phyloP scores from a whole-genome alignment of 2,888 invertebrate species.

The Synergus umbraculus region DNA sequence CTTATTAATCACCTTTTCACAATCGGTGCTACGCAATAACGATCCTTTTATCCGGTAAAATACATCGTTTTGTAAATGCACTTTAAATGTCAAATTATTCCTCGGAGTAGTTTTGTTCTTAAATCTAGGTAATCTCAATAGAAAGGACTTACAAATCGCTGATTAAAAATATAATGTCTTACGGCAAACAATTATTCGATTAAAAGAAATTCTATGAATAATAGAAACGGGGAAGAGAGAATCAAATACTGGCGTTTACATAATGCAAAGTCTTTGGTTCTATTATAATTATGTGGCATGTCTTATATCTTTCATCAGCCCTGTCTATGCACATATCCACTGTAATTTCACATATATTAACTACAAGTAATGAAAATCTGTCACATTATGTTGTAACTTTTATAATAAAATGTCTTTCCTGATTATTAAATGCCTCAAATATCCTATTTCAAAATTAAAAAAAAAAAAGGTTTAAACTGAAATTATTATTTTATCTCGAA shows the following conservation, averaged over 20 bases:
- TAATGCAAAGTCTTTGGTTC: slow-evolving; percentile 71
- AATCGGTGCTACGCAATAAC: slow-evolving; percentile 66
- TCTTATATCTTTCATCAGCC: slow-evolving; percentile 23
- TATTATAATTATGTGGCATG: slow-evolving; percentile 61
- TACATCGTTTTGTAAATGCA: slow-evolving; percentile 52
- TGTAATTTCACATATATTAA: not conserved
- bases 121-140: slow-evolving; percentile 50
- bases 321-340: slow-evolving; percentile 25
- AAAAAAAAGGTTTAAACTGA: not conserved
- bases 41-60: slow-evolving; percentile 61
- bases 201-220: slow-evolving; percentile 34
- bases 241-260: slow-evolving; percentile 67
- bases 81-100: slow-evolving; percentile 48
- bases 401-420: slow-evolving; percentile 24
- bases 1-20: slow-evolving; percentile 66
- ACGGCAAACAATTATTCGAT: slow-evolving; percentile 48
- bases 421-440: slow-evolving; percentile 25
- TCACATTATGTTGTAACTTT: not conserved
- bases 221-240: slow-evolving; percentile 58
- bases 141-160: slow-evolving; percentile 51
- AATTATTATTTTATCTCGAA: not conserved
- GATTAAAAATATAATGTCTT: slow-evolving; percentile 48
- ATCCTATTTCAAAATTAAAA: not conserved
- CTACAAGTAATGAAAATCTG: slow-evolving; percentile 7
- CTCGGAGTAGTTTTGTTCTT: slow-evolving; percentile 38